phyloP scores from a whole-genome alignment of 2,888 invertebrate genomes.

The Hemicrepidius hirtus region DNA sequence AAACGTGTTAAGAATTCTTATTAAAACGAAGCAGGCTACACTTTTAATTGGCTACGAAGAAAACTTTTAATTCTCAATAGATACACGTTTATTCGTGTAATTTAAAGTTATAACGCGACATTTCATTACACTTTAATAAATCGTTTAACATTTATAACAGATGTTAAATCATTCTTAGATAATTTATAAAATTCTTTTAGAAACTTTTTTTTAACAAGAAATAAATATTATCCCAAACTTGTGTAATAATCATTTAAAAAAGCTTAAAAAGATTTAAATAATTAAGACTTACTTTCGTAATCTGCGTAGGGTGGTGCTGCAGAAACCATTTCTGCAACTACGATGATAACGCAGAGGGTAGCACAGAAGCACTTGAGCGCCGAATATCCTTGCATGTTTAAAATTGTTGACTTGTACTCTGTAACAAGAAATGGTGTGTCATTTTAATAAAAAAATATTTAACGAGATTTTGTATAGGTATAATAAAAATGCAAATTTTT shows the following conservation, averaged over 20 bases:
- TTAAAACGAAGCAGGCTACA: not conserved
- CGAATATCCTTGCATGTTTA: conserved; percentile 57
- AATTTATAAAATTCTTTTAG: too few relatives aligned
- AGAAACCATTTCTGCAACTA: conserved; percentile 66
- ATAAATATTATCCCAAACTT: too few relatives aligned
- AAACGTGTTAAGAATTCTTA: conserved; percentile 12
- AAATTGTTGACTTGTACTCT: conserved; percentile 24
- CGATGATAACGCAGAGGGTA: conserved; percentile 65
- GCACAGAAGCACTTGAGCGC: conserved; percentile 67
- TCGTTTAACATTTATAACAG: too few relatives aligned
- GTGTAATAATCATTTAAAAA: too few relatives aligned
- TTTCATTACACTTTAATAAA: not conserved
- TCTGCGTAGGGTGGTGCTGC: conserved; percentile 69
- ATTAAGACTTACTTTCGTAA: conserved; percentile 68
- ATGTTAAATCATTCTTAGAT: too few relatives aligned
- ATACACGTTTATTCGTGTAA: not conserved
- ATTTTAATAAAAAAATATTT: conserved; percentile 10
- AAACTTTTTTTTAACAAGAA: too few relatives aligned
- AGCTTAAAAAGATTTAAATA: conserved; percentile 37
- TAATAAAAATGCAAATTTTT: conserved; percentile 29
- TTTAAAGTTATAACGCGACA: not conserved
- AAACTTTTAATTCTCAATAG: conserved; percentile 15
- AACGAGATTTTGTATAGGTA: not conserved
- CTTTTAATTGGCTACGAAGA: not conserved
- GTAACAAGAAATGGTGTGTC: not conserved